A percentile compares a stretch with the other conserved stretches of the same genome.
Conservation (phyloP, 2,113 vertebrate genomes). For the Oncorhynchus keta region DNA sequence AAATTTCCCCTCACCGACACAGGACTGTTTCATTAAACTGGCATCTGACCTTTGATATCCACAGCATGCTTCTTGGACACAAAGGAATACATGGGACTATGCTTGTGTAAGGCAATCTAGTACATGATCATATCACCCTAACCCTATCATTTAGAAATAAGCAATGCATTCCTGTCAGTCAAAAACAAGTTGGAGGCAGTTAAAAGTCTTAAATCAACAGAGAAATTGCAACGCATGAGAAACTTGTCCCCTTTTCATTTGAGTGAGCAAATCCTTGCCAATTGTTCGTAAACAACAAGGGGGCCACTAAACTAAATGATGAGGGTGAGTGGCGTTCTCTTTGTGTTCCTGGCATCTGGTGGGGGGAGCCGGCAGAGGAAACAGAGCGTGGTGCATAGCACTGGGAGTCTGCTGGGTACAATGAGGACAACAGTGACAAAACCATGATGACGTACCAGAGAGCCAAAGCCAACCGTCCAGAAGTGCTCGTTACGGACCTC, state of each 20-base stretch:
- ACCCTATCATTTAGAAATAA: too few species aligned
- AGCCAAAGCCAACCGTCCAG: conserved; percentile 96
- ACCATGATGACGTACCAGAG: conserved; percentile 80
- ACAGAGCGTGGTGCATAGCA: not conserved
- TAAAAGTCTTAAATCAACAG: not conserved
- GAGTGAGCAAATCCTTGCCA: conserved; percentile 26
- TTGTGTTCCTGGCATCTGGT: conserved; percentile 9
- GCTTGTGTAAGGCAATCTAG: too few species aligned
- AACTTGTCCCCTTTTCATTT: conserved; percentile 15
- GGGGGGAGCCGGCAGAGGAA: not conserved
- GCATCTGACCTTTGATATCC: not conserved
- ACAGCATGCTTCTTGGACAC: not conserved
- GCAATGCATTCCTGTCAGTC: not conserved
- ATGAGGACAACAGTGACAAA: not conserved
- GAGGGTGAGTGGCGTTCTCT: not conserved
- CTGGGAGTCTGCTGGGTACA: not conserved
- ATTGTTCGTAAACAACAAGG: not conserved
- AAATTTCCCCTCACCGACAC: not conserved
- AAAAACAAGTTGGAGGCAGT: not conserved
- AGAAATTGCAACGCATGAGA: conserved; percentile 3
- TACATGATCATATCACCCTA: too few species aligned
- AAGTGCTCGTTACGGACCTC: conserved; percentile 98
- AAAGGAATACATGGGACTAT: too few species aligned
- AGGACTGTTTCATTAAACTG: not conserved
- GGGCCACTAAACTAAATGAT: not conserved